Evolutionary conservation across 2,888 invertebrate genomes (phyloP).

Genomic region (Bellardia pandia): DNA sequence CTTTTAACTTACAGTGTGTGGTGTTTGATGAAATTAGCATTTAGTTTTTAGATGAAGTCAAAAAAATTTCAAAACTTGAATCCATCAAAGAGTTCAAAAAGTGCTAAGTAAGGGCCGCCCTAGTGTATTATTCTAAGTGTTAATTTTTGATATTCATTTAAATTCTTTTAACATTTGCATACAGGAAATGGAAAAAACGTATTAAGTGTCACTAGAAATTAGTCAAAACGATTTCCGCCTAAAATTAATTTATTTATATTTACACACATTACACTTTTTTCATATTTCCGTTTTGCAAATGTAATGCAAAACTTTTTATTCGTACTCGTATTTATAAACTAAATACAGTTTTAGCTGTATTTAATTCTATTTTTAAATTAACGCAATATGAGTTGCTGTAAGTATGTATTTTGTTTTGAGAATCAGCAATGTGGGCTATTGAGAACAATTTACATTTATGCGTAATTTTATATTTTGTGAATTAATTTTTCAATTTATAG

Average conservation of each 20-base stretch:
- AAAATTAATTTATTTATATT: background rate
- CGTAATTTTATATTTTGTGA: no score
- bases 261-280: background rate
- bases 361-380: background rate
- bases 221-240: slow-evolving; percentile 41
- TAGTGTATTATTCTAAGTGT: background rate
- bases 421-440: no score
- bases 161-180: slow-evolving; percentile 4
- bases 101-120: no score
- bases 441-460: no score
- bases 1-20: no score
- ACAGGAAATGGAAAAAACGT: slow-evolving; percentile 10
- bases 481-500: no score
- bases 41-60: no score
- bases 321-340: background rate
- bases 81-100: no score
- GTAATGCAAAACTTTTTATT: background rate
- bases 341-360: background rate
- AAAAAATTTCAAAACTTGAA: no score
- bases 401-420: background rate
- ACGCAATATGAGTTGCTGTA: background rate
- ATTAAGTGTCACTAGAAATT: slow-evolving; percentile 40
- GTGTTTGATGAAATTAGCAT: no score
- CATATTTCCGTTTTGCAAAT: slow-evolving; percentile 12
- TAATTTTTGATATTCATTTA: slow-evolving; percentile 12